A percentile compares a stretch with the other conserved stretches of the same genome.
These are phyloP conservation scores for Bemisia tabaci DNA, from an alignment of 1,140 invertebrate genomes.

Conservation along the genomic window DNA sequence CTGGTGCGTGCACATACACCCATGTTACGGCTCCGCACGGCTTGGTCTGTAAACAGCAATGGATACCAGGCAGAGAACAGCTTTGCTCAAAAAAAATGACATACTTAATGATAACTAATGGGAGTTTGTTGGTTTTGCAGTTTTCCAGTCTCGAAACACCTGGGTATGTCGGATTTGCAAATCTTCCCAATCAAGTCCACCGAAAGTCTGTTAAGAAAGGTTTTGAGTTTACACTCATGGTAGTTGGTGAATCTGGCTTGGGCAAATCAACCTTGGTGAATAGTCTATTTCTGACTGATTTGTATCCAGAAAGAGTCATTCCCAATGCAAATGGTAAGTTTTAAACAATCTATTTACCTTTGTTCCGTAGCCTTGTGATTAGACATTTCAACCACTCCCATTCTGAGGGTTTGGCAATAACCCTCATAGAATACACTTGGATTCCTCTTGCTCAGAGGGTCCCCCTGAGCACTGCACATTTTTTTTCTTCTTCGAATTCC, in stretches of 20 bases:
- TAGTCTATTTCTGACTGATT: conserved; percentile 91
- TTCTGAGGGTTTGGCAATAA: too few relatives aligned
- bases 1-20: not conserved
- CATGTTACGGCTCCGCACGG: not conserved
- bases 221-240: conserved; percentile 97
- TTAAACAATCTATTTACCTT: conserved; percentile 3
- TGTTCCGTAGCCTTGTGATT: conserved; percentile 3
- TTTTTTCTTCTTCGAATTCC: too few relatives aligned
- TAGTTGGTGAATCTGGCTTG: conserved; percentile 90
- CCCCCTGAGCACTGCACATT: too few relatives aligned
- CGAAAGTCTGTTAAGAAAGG: conserved; percentile 94
- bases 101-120: conserved; percentile 8
- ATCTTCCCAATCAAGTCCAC: conserved; percentile 89
- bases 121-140: conserved; percentile 33
- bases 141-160: conserved; percentile 68
- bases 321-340: conserved; percentile 65
- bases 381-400: too few relatives aligned
- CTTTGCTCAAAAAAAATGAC: conserved; percentile 11
- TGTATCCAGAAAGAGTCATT: conserved; percentile 77
- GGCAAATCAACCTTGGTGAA: conserved; percentile 98
- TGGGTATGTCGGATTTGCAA: conserved; percentile 86
- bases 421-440: too few relatives aligned
- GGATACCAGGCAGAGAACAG: conserved; percentile 2
- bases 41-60: not conserved
- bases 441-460: too few relatives aligned